phyloP scores from a whole-genome alignment of 1,140 invertebrate genomes.

The Rhyacophila brunnea region DNA sequence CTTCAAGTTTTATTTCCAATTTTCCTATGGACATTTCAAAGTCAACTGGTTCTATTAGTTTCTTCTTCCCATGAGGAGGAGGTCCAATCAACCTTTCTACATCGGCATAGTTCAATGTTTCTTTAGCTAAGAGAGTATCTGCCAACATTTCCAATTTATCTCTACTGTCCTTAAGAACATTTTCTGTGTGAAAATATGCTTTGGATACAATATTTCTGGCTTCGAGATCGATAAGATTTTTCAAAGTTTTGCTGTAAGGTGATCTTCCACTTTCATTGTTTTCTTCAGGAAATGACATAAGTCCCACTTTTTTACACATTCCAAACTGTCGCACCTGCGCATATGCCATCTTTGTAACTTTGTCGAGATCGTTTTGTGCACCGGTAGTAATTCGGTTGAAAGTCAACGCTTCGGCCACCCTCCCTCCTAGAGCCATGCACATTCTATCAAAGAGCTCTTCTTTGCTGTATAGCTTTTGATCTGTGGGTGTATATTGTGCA shows the following conservation, averaged over 20 bases:
- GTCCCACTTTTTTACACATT: constrained; percentile 83
- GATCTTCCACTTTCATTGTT: constrained; percentile 53
- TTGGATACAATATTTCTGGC: constrained; percentile 71
- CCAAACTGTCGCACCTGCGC: constrained; percentile 78
- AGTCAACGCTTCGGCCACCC: constrained; percentile 85
- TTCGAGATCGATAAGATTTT: constrained; percentile 84
- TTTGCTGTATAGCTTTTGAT: constrained; percentile 81
- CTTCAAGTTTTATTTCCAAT: constrained; percentile 1
- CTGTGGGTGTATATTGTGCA: constrained; percentile 88
- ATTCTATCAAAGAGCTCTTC: constrained; percentile 92
- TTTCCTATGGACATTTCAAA: constrained; percentile 66
- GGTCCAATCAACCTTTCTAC: constrained; percentile 87
- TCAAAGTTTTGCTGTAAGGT: constrained; percentile 87
- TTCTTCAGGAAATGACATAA: constrained; percentile 78
- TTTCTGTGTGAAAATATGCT: constrained; percentile 83
- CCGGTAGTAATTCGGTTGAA: constrained; percentile 92
- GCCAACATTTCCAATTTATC: constrained; percentile 87
- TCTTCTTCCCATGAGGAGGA: constrained; percentile 76
- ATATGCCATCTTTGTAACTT: constrained; percentile 95
- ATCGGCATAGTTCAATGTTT: constrained; percentile 90
- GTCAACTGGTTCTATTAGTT: constrained; percentile 73
- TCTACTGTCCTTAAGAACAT: constrained; percentile 74
- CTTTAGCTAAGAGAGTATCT: constrained; percentile 79
- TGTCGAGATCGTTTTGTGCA: constrained; percentile 92
- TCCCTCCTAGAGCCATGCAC: constrained; percentile 92